Base-by-base conservation (phyloP, 2,113 vertebrate genomes). In the Apistogramma diplotaenia region DNA sequence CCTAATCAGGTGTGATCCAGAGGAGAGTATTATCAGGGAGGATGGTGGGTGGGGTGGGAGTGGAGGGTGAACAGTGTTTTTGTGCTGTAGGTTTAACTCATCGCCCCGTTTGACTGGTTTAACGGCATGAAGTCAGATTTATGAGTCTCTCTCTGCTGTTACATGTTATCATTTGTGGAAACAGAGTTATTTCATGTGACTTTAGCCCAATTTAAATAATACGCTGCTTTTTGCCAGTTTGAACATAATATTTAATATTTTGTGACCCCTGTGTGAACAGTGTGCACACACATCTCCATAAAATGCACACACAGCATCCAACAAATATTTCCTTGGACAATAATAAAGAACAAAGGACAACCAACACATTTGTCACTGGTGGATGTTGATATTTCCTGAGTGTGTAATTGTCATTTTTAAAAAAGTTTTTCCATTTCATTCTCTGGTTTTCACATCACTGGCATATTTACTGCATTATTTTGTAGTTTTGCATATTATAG, bases 1-100 rank as follows among this genome's bases (percentile, higher is more conserved):
- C 86, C 85, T 84, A 87, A 84, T 85, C 74, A 81, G 60, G 19
- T 40, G 43, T 78, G 59, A 76, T 75, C 33, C 57, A 61, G 54
- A 73, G 29, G 29, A 78, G 23, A 83, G 35, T 58, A 71, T 85
- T 67, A 75, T 76, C 40, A 51, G 43, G 9, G 27, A 61, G 53
- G 23, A n/a, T n/a, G n/a, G n/a, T n/a, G n/a, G n/a, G n/a, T n/a
- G n/a, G n/a, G 29, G 29, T 5, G 31, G 31, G 31, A 8, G 31
- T 8, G 31, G 31, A 8, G 31, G 53, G 72, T 35, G 13, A 56
- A 55, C 40, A 23, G 7, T 56, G 15, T 75, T 81, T 80, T 59
- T 67, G 27, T 76, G 58, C 54, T 23, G 73, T 31, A 11, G 56
- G 56, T 76, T 81, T 75, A 75, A 78, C 70, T 85, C 53, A 71